phyloP scores from a whole-genome alignment of 2,888 invertebrate genomes.

The Chymomyza procnemis region DNA sequence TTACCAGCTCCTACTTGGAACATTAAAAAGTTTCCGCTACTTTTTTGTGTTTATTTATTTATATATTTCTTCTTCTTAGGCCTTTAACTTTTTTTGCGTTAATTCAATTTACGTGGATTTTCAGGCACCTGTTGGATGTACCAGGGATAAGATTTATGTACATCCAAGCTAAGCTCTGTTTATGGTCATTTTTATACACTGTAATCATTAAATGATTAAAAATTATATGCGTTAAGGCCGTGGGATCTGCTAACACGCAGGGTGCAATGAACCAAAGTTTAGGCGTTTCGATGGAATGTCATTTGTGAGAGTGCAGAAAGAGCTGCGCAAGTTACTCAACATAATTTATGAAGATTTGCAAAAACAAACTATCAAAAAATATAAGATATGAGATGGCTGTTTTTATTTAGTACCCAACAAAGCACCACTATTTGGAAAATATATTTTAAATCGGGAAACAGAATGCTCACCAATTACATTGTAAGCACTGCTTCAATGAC shows the following conservation, averaged over 20 bases:
- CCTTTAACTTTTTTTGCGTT: conserved; percentile 48
- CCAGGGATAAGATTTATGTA: not conserved
- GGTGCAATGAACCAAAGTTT: not conserved
- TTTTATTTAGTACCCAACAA: too few relatives aligned
- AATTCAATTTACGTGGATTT: conserved; percentile 61
- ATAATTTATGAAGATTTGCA: too few relatives aligned
- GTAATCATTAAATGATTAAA: not conserved
- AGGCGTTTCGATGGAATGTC: too few relatives aligned
- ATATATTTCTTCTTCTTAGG: conserved; percentile 39
- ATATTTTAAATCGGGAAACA: too few relatives aligned
- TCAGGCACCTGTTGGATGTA: conserved; percentile 34
- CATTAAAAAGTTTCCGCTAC: conserved; percentile 44
- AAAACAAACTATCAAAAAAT: too few relatives aligned
- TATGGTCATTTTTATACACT: not conserved
- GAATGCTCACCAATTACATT: too few relatives aligned
- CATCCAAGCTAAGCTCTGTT: not conserved
- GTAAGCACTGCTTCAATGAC: too few relatives aligned
- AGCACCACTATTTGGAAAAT: too few relatives aligned
- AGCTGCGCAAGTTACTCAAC: too few relatives aligned
- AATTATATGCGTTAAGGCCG: not conserved
- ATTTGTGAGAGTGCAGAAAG: too few relatives aligned
- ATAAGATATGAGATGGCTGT: too few relatives aligned
- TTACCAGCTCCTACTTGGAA: not conserved
- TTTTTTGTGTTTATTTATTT: conserved; percentile 15
- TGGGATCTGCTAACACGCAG: not conserved